Evolutionary conservation across 2,113 vertebrate genomes (phyloP), one percentile per base, ranked within the genome.

Genomic region (Ctenomys sociabilis): DNA sequence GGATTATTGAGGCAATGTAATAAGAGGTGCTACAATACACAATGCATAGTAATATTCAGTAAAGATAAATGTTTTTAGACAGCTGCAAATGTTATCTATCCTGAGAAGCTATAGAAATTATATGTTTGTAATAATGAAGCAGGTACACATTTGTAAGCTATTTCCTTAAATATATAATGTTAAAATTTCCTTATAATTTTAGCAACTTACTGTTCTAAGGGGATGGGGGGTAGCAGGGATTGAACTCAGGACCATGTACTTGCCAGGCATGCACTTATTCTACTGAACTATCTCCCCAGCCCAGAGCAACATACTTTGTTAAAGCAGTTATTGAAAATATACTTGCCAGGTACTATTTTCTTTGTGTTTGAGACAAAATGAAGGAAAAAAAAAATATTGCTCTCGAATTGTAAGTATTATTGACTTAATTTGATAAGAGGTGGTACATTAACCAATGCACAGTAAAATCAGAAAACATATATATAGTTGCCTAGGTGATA

Each of bases 1-100:
- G 61, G 37, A 95, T 80, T 92, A 91, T 93, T 82, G 40, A 87
- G 17, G 68, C 70, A 32, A 95, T 95, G 84, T 96, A n/a, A 70
- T 77, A 95, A 63, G n/a, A 92, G 68, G 26, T 96, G 45, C 13
- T 49, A 68, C 30, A 77, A n/a, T 91, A 93, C 3, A 30, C 83
- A 43, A 21, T 80, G 91, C 21, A 78, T 24, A 89, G 7, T 35
- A 63, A 16, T 86, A 52, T 40, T 93, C 68, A 90, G 72, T 80
- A 66, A 68, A 80, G 35, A 45, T 66, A 91, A 85, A 91, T 54
- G 3, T 68, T 90, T 37, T 61, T 70, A 87, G 49, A 45, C 21
- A 63, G 40, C 83, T 70, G 57, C 8, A 78, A 89, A 93, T 61
- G 40, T 86, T 89, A 61, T 13, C 22, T 73, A 28, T 77, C 9